Base-by-base conservation (phyloP, 2,797 vertebrate genomes). In the Myotis pilosus region DNA sequence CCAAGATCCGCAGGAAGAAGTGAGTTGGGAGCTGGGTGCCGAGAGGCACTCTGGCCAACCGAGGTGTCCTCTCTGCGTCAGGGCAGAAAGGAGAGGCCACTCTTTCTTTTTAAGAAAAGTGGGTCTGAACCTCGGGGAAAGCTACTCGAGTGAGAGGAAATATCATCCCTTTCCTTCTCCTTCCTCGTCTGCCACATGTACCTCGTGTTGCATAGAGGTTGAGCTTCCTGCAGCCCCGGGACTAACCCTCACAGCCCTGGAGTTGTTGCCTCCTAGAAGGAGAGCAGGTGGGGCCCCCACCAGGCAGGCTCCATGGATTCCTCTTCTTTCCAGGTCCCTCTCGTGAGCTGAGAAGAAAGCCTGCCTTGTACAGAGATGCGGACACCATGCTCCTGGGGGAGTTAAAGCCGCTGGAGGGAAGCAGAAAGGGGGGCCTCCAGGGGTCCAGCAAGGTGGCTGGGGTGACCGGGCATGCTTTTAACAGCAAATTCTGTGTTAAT, bases 1-100 rank as follows among this genome's bases (percentile, higher is more conserved):
- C 99, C 97, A 99, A 99, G 98, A 99, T 99, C 92, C 99, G 99
- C 96, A 98, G 99, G 98, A 99, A 99, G 99, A 99, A 99, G 98
- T 99, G 98, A 99, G 90, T 97, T 72, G 60, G 87, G 84, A 62
- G 72, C 92, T 13, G 30, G 85, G 75, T 53, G 53, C 88, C 2
- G 64, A 66, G 66, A 47, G 33, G 20, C 51, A 9, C 66, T 75
- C 66, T 5, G 23, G 74, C 55, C 66, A 20, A 11, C 66, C 1
- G 0, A 83, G 51, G 79, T 71, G 66, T 64, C 79, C 20, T 33
- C 53, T 92, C 20, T 90, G 78, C 49, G 55, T 38, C 87, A 30
- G 28, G n/a, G 92, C 5, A 9, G 81, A 55, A 75, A 87, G 30
- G 55, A 81, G 69, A 87, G 86, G 28, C 81, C 38, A 4, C 38